phyloP scores from a whole-genome alignment of 1,140 invertebrate genomes.

The Euglossa dilemma region DNA sequence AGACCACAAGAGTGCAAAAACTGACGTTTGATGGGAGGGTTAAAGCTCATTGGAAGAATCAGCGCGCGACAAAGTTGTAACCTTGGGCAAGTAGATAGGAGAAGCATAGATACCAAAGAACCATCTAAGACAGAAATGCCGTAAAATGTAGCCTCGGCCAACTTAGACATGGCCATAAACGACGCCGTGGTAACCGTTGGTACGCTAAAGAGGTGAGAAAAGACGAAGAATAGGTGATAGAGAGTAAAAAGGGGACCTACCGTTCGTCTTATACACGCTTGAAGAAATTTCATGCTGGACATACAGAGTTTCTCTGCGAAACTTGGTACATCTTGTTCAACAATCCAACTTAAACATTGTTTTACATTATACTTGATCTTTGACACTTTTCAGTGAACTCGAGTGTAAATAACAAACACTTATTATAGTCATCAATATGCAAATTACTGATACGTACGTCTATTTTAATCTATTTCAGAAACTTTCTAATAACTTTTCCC shows the following conservation, averaged over 20 bases:
- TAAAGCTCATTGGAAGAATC: conserved; percentile 42
- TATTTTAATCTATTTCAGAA: not conserved
- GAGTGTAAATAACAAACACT: too few species aligned
- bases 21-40: not conserved
- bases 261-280: not conserved
- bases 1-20: conserved; percentile 18
- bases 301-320: not conserved
- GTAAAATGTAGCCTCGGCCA: conserved; percentile 81
- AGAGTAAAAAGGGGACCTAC: conserved; percentile 17
- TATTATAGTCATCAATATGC: not conserved
- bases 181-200: conserved; percentile 63
- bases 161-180: conserved; percentile 79
- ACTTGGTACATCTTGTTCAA: too few species aligned
- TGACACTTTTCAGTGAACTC: too few species aligned
- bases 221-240: conserved; percentile 33
- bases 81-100: conserved; percentile 75
- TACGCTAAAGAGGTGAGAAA: conserved; percentile 28
- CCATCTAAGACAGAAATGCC: conserved; percentile 78
- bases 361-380: too few species aligned
- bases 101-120: conserved; percentile 75
- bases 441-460: not conserved
- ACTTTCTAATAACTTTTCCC: not conserved
- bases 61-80: conserved; percentile 69
- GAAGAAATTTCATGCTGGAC: not conserved
- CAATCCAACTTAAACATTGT: too few species aligned